Evolutionary conservation across 2,797 vertebrate species (phyloP).

Genomic region (Microtus californicus): DNA sequence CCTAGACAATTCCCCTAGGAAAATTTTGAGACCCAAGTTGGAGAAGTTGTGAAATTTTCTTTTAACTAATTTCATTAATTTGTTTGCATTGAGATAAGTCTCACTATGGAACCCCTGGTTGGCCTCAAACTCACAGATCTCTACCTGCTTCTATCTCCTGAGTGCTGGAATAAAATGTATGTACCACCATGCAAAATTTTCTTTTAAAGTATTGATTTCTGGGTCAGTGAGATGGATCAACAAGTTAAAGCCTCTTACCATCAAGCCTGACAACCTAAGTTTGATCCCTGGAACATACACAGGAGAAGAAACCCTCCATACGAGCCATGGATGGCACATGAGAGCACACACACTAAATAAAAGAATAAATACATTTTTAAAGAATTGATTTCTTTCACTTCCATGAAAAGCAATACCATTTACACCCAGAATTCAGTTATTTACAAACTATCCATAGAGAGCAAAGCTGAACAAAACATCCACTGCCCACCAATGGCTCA

Average conservation of each 20-base stretch:
- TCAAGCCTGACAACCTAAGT: background rate
- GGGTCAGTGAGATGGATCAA: background rate
- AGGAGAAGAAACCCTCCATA: background rate
- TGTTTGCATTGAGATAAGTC: background rate
- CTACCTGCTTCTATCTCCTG: background rate
- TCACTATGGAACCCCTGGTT: background rate
- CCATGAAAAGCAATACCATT: conserved; percentile 4
- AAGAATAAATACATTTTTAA: background rate
- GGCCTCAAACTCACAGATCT: background rate
- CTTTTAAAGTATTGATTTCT: conserved; percentile 37
- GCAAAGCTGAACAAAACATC: conserved; percentile 44
- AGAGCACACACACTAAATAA: background rate
- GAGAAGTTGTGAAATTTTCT: background rate
- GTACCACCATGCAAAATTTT: background rate
- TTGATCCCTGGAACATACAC: background rate
- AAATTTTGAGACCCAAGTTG: background rate
- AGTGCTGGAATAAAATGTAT: background rate
- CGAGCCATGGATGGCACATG: background rate
- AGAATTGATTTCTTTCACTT: conserved; percentile 42
- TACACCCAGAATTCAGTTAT: conserved; percentile 27
- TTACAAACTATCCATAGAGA: conserved; percentile 26
- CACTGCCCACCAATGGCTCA: conserved; percentile 18
- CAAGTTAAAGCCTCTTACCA: background rate
- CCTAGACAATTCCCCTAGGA: conserved; percentile 16
- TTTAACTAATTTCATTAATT: background rate